Evolutionary conservation across 2,113 vertebrate species (phyloP).

Genomic region (Brachyistius frenatus): DNA sequence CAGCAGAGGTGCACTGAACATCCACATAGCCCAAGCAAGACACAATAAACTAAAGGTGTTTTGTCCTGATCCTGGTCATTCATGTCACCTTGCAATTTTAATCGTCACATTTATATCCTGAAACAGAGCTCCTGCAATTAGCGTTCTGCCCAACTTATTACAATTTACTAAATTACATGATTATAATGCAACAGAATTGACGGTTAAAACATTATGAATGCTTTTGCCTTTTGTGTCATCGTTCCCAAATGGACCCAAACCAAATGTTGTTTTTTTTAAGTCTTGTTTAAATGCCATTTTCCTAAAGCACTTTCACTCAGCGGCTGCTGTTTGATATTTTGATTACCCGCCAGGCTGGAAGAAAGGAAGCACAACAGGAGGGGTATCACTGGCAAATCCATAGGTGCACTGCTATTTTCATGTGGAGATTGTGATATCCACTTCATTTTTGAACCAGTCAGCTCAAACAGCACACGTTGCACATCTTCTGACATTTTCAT

Average conservation of each 20-base stretch:
- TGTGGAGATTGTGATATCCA: not conserved
- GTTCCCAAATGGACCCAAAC: too few relatives aligned
- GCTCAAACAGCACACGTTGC: not conserved
- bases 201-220: not conserved
- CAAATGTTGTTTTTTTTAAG: not conserved
- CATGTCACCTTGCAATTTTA: not conserved
- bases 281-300: conserved; percentile 2
- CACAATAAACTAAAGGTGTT: not conserved
- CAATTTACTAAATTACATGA: too few relatives aligned
- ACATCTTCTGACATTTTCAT: too few relatives aligned
- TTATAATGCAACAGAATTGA: not conserved
- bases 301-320: not conserved
- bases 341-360: not conserved
- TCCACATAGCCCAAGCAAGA: not conserved
- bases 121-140: not conserved
- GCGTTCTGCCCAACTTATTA: not conserved
- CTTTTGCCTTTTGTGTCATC: not conserved
- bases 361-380: not conserved
- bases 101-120: not conserved
- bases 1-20: conserved; percentile 11
- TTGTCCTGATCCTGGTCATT: conserved; percentile 11
- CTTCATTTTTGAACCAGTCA: not conserved
- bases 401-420: not conserved
- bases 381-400: not conserved
- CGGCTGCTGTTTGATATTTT: conserved; percentile 8